phyloP scores from a whole-genome alignment of 2,113 vertebrate genomes.

The Ascaphus truei region DNA sequence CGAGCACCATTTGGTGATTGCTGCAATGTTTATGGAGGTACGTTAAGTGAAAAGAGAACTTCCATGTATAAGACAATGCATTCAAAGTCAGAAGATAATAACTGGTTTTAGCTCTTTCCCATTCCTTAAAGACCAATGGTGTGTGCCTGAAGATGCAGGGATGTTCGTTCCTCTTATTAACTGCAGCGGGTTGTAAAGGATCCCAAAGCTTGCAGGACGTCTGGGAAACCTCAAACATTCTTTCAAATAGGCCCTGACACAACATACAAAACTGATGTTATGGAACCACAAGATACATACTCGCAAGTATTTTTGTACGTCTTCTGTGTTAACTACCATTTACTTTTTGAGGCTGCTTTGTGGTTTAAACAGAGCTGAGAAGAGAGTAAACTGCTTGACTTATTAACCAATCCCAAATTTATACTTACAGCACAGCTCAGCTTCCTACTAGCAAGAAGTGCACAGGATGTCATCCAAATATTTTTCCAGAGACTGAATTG shows the following conservation, averaged over 20 bases:
- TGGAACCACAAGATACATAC: constrained; percentile 18
- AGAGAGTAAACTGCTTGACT: not conserved
- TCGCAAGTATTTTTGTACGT: constrained; percentile 16
- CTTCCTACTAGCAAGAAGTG: not conserved
- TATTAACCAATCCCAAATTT: not conserved
- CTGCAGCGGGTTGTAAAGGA: not conserved
- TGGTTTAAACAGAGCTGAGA: constrained; percentile 14
- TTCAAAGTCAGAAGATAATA: constrained; percentile 3
- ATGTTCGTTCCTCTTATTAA: not conserved
- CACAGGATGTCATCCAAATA: not conserved
- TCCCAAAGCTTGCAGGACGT: constrained; percentile 2
- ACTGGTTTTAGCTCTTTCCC: not conserved
- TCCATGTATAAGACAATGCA: not conserved
- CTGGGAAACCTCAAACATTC: constrained; percentile 13
- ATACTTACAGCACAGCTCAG: not conserved
- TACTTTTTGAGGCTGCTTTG: constrained; percentile 22
- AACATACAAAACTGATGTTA: constrained; percentile 10
- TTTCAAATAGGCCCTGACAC: constrained; percentile 1
- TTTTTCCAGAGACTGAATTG: not conserved
- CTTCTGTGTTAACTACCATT: constrained; percentile 6
- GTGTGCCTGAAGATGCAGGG: not conserved
- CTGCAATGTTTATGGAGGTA: not conserved
- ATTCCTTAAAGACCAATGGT: not conserved
- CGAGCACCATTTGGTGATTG: not conserved
- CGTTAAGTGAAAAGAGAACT: not conserved